phyloP scores from a whole-genome alignment of 2,888 invertebrate species.

The Vanessa cardui region DNA sequence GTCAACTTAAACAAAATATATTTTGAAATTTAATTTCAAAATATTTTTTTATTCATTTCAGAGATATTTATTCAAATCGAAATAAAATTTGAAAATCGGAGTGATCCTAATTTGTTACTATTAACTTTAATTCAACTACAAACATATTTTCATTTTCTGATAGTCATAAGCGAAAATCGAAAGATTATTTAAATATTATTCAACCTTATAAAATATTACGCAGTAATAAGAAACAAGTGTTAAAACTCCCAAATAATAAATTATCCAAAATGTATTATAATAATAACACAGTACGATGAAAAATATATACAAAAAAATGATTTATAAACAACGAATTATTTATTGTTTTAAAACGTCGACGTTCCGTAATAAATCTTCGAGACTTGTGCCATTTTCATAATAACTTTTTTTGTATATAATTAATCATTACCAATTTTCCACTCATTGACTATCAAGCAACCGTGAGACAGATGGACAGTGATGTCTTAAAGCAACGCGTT shows the following conservation, averaged over 20 bases:
- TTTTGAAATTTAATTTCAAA: too few species aligned
- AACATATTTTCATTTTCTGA: too few species aligned
- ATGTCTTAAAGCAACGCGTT: slow-evolving; percentile 19
- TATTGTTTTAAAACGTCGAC: slow-evolving; percentile 20
- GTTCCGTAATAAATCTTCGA: slow-evolving; percentile 20
- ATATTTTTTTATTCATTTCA: too few species aligned
- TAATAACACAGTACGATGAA: slow-evolving; percentile 4
- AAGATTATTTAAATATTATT: background rate
- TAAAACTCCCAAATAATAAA: background rate
- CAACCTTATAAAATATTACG: background rate
- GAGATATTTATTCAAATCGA: too few species aligned
- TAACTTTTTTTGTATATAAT: slow-evolving; percentile 16
- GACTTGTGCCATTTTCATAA: slow-evolving; percentile 23
- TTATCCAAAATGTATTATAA: slow-evolving; percentile 6
- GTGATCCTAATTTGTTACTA: too few species aligned
- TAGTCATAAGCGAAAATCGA: too few species aligned
- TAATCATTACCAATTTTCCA: slow-evolving; percentile 29
- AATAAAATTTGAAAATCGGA: too few species aligned
- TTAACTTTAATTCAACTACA: too few species aligned
- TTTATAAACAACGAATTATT: slow-evolving; percentile 25
- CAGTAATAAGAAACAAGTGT: background rate
- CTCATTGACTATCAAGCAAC: slow-evolving; percentile 20
- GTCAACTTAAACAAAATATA: too few species aligned
- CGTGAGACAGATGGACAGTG: slow-evolving; percentile 22
- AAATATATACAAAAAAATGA: slow-evolving; percentile 23